phyloP scores from a whole-genome alignment of 2,888 invertebrate species.

The Cyrtodaria siliqua region DNA sequence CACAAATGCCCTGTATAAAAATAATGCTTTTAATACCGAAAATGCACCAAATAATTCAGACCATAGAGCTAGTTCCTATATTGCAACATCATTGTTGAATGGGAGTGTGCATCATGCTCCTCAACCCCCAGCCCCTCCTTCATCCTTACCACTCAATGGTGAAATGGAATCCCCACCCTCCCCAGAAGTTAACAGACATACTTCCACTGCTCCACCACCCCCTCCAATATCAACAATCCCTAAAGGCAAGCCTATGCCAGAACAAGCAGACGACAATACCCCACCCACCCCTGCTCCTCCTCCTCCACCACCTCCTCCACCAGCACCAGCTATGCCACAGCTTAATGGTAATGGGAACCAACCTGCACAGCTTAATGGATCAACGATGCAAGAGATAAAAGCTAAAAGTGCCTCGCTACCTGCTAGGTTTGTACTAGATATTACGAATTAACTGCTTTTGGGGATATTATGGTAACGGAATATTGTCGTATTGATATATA shows the following conservation, averaged over 20 bases:
- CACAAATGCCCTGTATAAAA: conserved; percentile 1
- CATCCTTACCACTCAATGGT: too few species aligned
- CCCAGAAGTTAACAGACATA: background rate
- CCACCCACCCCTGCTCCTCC: conserved; percentile 14
- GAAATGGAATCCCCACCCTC: too few species aligned
- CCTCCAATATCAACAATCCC: conserved; percentile 1
- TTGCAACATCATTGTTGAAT: too few species aligned
- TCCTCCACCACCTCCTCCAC: conserved; percentile 51
- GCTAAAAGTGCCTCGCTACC: conserved; percentile 47
- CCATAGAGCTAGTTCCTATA: background rate
- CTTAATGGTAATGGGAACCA: conserved; percentile 22
- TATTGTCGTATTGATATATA: too few species aligned
- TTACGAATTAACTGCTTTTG: too few species aligned
- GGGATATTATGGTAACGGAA: too few species aligned
- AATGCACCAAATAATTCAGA: background rate
- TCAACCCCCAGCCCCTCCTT: too few species aligned
- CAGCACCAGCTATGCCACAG: conserved; percentile 28
- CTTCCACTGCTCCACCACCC: conserved; percentile 6
- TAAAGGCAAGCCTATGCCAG: background rate
- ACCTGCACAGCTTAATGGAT: background rate
- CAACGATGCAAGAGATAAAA: conserved; percentile 27
- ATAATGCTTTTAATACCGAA: background rate
- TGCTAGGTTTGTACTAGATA: conserved; percentile 50
- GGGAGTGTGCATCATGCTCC: too few species aligned
- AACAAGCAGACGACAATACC: background rate